Evolutionary conservation across 2,888 invertebrate species (phyloP), one percentile per base, ranked within the genome.

Genomic region (Cheilosia soror): DNA sequence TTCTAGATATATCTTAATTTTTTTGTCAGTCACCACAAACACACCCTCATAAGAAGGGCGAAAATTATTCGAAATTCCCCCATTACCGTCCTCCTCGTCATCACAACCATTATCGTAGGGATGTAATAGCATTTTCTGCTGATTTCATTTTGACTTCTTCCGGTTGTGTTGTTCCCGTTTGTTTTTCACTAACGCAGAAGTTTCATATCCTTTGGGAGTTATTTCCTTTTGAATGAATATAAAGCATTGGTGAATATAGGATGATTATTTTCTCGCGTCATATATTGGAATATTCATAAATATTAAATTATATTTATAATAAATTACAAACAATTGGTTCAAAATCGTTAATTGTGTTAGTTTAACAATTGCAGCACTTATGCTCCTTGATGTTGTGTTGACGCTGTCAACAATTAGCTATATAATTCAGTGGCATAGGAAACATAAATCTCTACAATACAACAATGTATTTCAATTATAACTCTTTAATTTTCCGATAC

Each of bases 81-180:
- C 68, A 66, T 77, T 55, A 65, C 79, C 75, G 66, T 76, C 55
- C 42, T 66, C 49, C 58, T 79, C 69, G 68, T 84, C 79, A 75
- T 84, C 85, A 65, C 68, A 51, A 63, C 44, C 77, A 77, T 68
- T 76, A 68, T 72, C 72, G 60, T 76, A 76, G 85, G 72, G 85
- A 85, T 82, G 86, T 86, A 82, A 90, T 90, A 90, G 90, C 90
- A 90, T 90, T 90, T 90, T 90, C 90, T 90, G 89, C 90, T 90
- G 90, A 90, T 90, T 90, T 90, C 90, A 90, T 90, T 90, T 90
- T 90, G 90, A 90, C 90, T 90, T 90, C 90, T 90, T 90, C 90
- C 90, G 90, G 90, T 90, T 78, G 81, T 73, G 79, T 83, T 84
- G 80, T 77, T 80, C 71, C 58, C 77, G 86, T 85, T 81, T 85